Evolutionary conservation across 2,113 vertebrate genomes (phyloP).

Genomic region (Rhagologus leucostigma): DNA sequence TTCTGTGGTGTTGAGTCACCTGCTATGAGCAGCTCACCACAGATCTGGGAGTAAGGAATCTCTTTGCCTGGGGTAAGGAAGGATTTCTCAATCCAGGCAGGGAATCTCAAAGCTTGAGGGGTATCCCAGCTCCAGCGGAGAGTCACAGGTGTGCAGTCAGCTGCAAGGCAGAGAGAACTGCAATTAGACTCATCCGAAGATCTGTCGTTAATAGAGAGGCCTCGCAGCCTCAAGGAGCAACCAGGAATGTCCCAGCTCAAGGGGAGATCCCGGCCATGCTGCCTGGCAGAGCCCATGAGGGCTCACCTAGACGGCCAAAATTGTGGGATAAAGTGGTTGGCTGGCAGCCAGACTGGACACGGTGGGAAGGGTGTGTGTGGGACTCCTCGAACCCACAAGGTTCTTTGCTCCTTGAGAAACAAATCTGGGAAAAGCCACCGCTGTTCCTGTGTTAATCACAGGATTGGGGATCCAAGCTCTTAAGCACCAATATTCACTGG

Average conservation of each 20-base stretch:
- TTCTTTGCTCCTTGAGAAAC: background rate
- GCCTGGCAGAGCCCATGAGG: background rate
- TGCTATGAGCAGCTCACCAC: fast-evolving
- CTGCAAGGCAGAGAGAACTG: background rate
- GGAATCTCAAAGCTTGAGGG: background rate
- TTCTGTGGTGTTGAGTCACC: background rate
- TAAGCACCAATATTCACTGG: background rate
- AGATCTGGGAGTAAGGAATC: background rate
- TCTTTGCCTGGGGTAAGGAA: background rate
- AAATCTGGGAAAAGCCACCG: fast-evolving
- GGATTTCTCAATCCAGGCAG: background rate
- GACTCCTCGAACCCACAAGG: background rate
- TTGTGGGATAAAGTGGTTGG: background rate
- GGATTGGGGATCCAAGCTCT: background rate
- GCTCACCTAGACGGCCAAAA: fast-evolving
- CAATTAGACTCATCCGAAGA: background rate
- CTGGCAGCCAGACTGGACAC: background rate
- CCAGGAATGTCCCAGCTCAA: background rate
- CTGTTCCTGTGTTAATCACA: too few species aligned
- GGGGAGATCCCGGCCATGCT: fast-evolving
- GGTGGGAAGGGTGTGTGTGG: background rate
- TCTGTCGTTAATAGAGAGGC: background rate
- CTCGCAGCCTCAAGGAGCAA: background rate
- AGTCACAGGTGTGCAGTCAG: background rate
- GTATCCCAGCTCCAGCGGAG: background rate